These are phyloP conservation scores for Procapra przewalskii DNA, from an alignment of 2,113 vertebrate genomes.

Conservation along the genomic window DNA sequence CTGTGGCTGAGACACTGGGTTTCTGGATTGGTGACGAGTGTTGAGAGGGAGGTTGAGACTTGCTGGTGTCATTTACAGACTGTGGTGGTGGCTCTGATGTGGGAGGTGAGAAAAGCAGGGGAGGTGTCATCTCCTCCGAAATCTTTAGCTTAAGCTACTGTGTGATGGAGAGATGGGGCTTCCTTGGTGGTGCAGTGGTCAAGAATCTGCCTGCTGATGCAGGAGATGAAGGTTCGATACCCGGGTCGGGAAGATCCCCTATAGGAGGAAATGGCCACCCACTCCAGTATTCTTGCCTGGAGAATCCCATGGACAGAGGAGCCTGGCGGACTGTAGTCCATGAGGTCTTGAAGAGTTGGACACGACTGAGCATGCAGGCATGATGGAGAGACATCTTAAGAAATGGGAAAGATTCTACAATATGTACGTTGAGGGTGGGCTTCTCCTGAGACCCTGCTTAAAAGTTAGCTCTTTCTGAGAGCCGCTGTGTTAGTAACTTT, in stretches of 20 bases:
- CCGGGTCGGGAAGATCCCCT: background rate
- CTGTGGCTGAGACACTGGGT: background rate
- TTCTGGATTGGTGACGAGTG: accelerated
- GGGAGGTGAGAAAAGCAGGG: background rate
- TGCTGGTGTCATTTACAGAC: background rate
- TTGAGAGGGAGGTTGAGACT: background rate
- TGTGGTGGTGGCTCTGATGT: background rate
- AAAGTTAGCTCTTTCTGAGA: background rate
- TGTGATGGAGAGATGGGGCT: background rate
- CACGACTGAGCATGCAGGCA: background rate
- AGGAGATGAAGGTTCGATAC: accelerated
- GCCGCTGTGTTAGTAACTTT: accelerated
- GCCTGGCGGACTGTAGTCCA: background rate
- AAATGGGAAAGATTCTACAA: background rate
- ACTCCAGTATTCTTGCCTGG: background rate
- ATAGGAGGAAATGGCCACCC: background rate
- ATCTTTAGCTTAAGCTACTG: accelerated
- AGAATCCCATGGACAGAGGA: background rate
- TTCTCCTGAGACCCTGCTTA: background rate
- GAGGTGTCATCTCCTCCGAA: background rate
- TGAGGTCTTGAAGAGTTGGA: background rate
- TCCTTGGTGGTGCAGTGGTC: background rate
- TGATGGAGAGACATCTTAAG: background rate
- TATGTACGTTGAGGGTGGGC: accelerated
- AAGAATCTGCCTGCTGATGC: background rate